Evolutionary conservation across 2,113 vertebrate genomes (phyloP), one percentile per base, ranked within the genome.

Genomic region (Notiomystis cincta): DNA sequence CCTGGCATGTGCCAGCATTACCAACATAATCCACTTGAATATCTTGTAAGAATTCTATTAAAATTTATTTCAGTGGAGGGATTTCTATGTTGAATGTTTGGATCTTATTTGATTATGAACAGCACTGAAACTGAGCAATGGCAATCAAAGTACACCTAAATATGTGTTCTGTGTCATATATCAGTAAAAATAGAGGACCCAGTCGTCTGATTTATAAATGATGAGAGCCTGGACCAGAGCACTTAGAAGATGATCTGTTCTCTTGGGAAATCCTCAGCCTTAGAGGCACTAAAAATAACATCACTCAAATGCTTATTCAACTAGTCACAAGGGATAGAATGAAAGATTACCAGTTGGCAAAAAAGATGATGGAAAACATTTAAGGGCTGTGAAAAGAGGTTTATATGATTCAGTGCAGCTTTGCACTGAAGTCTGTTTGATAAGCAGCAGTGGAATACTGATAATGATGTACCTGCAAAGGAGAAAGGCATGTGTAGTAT

Each of bases 261-360:
- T 91, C 91, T 24, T 81, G 82, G 86, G 88, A 92, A 90, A 86
- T 83, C 79, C 79, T 82, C 51, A 82, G 75, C 71, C 54, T 88
- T 66, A 61, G 76, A 93, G 79, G 35, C 88, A 83, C 24, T 82
- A 53, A 90, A 94, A 93, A 90, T 69, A 54, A 87, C 84, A 77
- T 83, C 72, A 23, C n/a, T 91, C n/a, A 64, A 94, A 81, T 67
- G 56, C 77, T 90, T 93, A 70, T 87, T 91, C 77, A 87, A 9
- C 70, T 93, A 58, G 70, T 89, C 69, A 75, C 61, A 82, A 89
- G 47, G 44, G 77, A 71, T 79, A 85, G 81, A 92, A 78, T 71
- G n/a, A 82, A 93, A 84, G 57, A 91, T 90, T 82, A 72, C 51
- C 42, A 60, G 24, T 50, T 87, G 72, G 65, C 76, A 91, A 51